Percentiles rank a stretch among this genome's conserved stretches.
Conservation (phyloP, 2,888 invertebrate species). For the Gisinianus flammeolus region DNA sequence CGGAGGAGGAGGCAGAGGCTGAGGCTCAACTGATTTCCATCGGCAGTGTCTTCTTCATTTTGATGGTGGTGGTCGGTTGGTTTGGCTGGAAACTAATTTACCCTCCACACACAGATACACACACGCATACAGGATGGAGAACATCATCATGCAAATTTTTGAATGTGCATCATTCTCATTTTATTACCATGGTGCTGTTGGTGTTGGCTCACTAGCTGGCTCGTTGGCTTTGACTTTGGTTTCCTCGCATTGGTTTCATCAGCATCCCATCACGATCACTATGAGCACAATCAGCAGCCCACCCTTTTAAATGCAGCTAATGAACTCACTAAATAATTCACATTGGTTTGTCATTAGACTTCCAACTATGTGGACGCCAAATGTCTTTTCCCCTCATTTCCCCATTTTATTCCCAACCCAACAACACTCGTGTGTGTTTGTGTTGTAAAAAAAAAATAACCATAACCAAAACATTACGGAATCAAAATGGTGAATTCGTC, state of each 20-base stretch:
- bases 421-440: too few species aligned
- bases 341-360: constrained; percentile 3
- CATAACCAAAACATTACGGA: too few species aligned
- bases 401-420: neutral
- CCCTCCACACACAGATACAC: neutral
- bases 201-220: neutral
- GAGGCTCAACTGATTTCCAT: neutral
- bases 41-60: neutral
- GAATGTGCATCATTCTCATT: constrained; percentile 21
- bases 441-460: too few species aligned
- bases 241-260: too few species aligned
- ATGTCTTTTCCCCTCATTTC: neutral
- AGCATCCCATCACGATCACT: neutral
- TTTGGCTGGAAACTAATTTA: neutral
- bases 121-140: neutral
- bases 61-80: neutral
- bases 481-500: too few species aligned
- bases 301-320: constrained; percentile 22
- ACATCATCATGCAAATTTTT: constrained; percentile 25
- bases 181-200: constrained; percentile 1
- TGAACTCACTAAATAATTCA: constrained; percentile 23
- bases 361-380: neutral
- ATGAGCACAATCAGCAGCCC: neutral
- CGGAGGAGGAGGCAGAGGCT: neutral
- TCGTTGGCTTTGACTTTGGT: neutral